Evolutionary conservation across 2,797 vertebrate species (phyloP).

Genomic region (Mormyrops attenuatus): DNA sequence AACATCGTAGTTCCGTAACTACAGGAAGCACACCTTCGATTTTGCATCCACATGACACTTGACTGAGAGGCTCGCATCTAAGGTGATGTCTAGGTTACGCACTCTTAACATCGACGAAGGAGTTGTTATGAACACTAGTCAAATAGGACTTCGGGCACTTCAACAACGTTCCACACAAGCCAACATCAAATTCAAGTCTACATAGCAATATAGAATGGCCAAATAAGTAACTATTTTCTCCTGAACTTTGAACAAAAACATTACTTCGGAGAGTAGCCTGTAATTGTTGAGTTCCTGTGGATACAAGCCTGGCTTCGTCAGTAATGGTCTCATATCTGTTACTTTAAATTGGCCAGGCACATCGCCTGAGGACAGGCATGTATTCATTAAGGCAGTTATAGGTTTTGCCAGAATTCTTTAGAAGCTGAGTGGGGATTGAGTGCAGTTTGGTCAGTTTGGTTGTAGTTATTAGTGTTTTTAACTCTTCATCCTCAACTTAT

Average conservation of each 20-base stretch:
- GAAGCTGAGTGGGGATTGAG: neutral
- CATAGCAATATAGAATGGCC: neutral
- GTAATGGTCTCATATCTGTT: neutral
- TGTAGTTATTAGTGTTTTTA: neutral
- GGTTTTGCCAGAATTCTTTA: neutral
- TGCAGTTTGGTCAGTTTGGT: neutral
- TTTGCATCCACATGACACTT: neutral
- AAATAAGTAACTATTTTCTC: neutral
- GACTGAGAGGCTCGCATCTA: neutral
- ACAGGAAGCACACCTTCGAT: neutral
- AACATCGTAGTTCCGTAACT: neutral
- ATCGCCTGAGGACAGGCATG: neutral
- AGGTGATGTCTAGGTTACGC: neutral
- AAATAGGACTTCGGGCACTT: neutral
- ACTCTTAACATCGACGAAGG: neutral
- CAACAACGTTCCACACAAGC: neutral
- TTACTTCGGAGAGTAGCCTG: neutral
- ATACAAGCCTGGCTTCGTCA: neutral
- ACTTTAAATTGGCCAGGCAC: neutral
- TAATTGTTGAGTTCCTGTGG: neutral
- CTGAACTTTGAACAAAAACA: neutral
- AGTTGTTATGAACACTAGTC: neutral
- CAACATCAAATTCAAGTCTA: neutral
- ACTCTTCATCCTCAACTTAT: neutral
- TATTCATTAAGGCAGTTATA: neutral